Evolutionary conservation across 2,888 invertebrate species (phyloP).

Genomic region (Drosophila hawaiiensis): DNA sequence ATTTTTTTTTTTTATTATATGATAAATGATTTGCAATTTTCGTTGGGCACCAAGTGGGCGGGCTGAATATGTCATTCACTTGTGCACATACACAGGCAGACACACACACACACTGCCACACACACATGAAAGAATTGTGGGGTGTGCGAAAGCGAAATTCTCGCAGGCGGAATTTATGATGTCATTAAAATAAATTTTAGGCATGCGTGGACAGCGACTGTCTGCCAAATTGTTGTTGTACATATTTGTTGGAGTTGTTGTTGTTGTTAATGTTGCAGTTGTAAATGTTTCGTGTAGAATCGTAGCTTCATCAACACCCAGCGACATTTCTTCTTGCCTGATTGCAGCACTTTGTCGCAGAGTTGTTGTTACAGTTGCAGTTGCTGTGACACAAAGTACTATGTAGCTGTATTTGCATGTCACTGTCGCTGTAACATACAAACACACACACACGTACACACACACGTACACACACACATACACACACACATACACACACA

Average conservation of each 20-base stretch:
- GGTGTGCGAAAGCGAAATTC: slow-evolving; percentile 44
- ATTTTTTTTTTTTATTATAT: slow-evolving; percentile 50
- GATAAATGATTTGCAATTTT: slow-evolving; percentile 63
- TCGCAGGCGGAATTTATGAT: slow-evolving; percentile 72
- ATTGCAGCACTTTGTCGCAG: slow-evolving; percentile 73
- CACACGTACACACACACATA: neutral
- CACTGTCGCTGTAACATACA: slow-evolving; percentile 12
- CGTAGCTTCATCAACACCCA: slow-evolving; percentile 51
- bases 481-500: neutral
- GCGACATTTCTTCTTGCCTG: slow-evolving; percentile 62
- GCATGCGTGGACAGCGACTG: slow-evolving; percentile 69
- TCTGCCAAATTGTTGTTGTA: slow-evolving; percentile 32
- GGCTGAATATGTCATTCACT: slow-evolving; percentile 47
- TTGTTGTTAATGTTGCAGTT: slow-evolving; percentile 15
- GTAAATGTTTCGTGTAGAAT: slow-evolving; percentile 12
- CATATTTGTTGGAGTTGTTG: slow-evolving; percentile 8
- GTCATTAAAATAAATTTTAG: slow-evolving; percentile 79
- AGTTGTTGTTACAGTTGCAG: slow-evolving; percentile 31
- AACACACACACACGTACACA: slow-evolving; percentile 11
- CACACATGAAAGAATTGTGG: slow-evolving; percentile 10
- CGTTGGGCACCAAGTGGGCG: slow-evolving; percentile 25
- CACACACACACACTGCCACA: slow-evolving; percentile 2
- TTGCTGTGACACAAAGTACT: slow-evolving; percentile 75
- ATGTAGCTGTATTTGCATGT: slow-evolving; percentile 71
- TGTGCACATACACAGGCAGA: slow-evolving; percentile 32